Percentiles rank a stretch among this genome's conserved stretches.
These are phyloP conservation scores for Rhynchomys soricoides DNA, from an alignment of 2,113 vertebrate species.

Conservation along the genomic window DNA sequence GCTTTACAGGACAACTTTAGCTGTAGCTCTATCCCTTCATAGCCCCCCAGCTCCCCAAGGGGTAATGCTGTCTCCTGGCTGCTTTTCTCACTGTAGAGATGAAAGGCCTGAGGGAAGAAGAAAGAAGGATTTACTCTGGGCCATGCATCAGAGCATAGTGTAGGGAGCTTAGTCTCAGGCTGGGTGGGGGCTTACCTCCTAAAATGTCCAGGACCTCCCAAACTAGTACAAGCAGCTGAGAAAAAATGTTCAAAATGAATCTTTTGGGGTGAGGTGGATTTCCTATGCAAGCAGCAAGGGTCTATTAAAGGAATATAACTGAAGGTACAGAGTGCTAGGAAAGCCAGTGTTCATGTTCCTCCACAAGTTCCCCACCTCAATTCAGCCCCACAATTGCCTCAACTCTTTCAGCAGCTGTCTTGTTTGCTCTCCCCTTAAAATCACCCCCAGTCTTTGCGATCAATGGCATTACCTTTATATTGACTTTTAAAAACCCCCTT, in stretches of 20 bases:
- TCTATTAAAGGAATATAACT: not conserved
- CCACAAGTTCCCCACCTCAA: fast-evolving
- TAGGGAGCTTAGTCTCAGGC: no score
- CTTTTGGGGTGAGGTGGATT: not conserved
- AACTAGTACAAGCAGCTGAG: not conserved
- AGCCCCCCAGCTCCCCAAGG: no score
- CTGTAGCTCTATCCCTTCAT: not conserved
- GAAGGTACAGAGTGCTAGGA: not conserved
- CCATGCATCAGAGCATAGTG: not conserved
- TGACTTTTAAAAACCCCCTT: not conserved
- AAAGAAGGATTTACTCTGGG: not conserved
- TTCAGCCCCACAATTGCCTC: not conserved
- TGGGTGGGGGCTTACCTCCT: not conserved
- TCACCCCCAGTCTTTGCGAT: not conserved
- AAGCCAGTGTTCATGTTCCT: not conserved
- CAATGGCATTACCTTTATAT: not conserved
- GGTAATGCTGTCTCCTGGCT: not conserved
- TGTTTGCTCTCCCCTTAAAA: not conserved
- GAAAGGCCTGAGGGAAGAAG: not conserved
- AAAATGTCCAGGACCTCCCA: not conserved
- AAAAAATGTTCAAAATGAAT: not conserved
- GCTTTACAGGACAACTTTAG: not conserved
- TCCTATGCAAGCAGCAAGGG: not conserved
- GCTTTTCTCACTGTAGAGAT: not conserved
- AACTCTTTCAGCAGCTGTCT: not conserved